Base-by-base conservation (phyloP, 2,888 invertebrate species). In the Xanthostigma xanthostigma region DNA sequence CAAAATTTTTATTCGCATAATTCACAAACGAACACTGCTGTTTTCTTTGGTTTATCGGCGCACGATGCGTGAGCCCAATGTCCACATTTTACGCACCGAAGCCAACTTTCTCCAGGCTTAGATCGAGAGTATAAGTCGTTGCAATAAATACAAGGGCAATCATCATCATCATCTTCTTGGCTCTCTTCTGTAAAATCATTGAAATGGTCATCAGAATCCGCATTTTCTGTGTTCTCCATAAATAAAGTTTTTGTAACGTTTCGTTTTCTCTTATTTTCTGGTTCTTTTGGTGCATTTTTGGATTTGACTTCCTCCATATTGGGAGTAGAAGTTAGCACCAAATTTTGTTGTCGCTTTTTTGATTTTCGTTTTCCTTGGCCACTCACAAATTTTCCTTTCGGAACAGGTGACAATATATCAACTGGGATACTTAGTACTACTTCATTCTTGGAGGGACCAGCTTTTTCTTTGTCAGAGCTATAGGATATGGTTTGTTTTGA, bases 61-160 rank as follows among this genome's bases (percentile, higher is more conserved):
- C 52, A 54, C 37, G 46, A 50, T 43, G 53, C 49, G 45, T 56
- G 50, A 13, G 53, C 46, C 55, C 52, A 56, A 14, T 47, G 48
- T 10, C 38, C 17, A 44, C 52, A 55, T 2, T 33, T 11, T 42
- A 51, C 41, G 44, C 53, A 54, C 33, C 41, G 36, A 33, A 54
- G 36, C 54, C 54, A 54, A 12, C 14, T 17, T 46, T 54, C 53
- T 36, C 38, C 38, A 10, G 50, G 43, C 48, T 53, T 53, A 11
- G 50, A 55, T 9, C 37, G 36, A 34, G 42, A 51, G 46, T 44
- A 53, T 14, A 48, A 35, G 40, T 50, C 48, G 34, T 43, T 50
- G 27, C 45, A 53, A 50, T 53, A 51, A 34, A 53, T 45, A 45
- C 50, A 52, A 36, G 49, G 44, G 41, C 49, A 48, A 42, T 52